Percentiles rank a stretch among this genome's conserved stretches.
phyloP scores from a whole-genome alignment of 2,113 vertebrate species.

The Acanthisitta chloris region DNA sequence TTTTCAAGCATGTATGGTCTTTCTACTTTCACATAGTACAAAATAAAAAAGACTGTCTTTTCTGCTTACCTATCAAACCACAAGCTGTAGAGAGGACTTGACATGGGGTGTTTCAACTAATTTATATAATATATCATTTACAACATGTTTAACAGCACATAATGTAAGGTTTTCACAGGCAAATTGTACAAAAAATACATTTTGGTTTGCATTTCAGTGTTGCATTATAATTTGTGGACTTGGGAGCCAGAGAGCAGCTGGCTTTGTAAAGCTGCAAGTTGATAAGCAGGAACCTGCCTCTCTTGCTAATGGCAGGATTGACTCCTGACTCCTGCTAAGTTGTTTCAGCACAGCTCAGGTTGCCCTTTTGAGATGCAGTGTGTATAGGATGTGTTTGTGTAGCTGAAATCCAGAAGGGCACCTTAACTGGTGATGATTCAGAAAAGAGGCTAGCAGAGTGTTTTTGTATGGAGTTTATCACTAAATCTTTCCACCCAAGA shows the following conservation, averaged over 20 bases:
- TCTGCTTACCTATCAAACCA: neutral
- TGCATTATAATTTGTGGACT: conserved; percentile 2
- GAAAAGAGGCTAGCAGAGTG: neutral
- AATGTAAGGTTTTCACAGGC: neutral
- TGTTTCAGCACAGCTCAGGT: neutral
- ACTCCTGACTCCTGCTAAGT: neutral
- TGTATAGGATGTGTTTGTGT: neutral
- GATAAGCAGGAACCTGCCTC: neutral
- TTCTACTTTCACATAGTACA: neutral
- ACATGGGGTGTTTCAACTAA: neutral
- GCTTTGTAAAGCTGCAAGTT: neutral
- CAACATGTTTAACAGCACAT: neutral
- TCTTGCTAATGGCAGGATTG: neutral
- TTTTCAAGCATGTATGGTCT: neutral
- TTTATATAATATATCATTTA: neutral
- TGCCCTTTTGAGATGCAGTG: neutral
- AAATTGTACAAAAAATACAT: neutral
- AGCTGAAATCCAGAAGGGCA: neutral
- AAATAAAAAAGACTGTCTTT: neutral
- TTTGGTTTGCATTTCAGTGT: neutral
- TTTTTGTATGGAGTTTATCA: neutral
- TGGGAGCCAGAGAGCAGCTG: neutral
- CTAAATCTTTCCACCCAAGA: neutral
- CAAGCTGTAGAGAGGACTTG: neutral
- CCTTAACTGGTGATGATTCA: neutral